These are phyloP conservation scores for Chalcis sispes DNA, from an alignment of 2,888 invertebrate species.

Conservation along the genomic window DNA sequence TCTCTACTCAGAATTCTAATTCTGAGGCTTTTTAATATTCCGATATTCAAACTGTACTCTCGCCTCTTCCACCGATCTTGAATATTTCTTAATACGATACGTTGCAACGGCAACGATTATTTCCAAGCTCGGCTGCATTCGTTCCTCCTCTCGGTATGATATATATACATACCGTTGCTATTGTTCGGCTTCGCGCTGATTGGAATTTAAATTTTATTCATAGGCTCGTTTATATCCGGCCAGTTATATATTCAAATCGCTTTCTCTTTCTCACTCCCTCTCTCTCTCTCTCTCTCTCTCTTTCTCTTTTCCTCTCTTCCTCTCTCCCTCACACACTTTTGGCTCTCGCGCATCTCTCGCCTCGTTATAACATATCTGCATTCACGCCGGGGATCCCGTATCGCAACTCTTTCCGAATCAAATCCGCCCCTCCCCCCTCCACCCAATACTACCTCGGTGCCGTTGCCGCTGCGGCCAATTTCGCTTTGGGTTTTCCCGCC, in stretches of 20 bases:
- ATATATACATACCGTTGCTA: conserved; percentile 66
- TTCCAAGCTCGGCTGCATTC: background rate
- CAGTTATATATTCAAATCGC: conserved; percentile 75
- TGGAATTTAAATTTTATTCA: conserved; percentile 76
- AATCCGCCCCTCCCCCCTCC: too few species aligned
- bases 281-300: too few species aligned
- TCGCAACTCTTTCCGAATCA: too few species aligned
- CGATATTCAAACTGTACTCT: background rate
- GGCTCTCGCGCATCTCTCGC: too few species aligned
- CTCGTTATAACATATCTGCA: conserved; percentile 38
- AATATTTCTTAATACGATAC: conserved; percentile 38
- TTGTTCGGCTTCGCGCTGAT: conserved; percentile 69
- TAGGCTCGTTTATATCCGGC: conserved; percentile 74
- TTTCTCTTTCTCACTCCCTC: conserved; percentile 57
- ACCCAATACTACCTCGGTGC: too few species aligned
- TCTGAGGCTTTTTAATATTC: conserved; percentile 1
- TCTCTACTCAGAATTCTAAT: too few species aligned
- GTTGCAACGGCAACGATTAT: background rate
- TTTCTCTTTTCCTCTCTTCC: too few species aligned
- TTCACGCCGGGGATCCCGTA: too few species aligned
- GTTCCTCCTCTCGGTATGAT: background rate
- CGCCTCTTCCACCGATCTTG: conserved; percentile 20
- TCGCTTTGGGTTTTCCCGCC: background rate
- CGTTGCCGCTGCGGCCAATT: too few species aligned
- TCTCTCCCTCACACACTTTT: too few species aligned